Evolutionary conservation across 2,113 vertebrate species (phyloP), one percentile per base, ranked within the genome.

Genomic region (Chaetorhynchus papuensis): DNA sequence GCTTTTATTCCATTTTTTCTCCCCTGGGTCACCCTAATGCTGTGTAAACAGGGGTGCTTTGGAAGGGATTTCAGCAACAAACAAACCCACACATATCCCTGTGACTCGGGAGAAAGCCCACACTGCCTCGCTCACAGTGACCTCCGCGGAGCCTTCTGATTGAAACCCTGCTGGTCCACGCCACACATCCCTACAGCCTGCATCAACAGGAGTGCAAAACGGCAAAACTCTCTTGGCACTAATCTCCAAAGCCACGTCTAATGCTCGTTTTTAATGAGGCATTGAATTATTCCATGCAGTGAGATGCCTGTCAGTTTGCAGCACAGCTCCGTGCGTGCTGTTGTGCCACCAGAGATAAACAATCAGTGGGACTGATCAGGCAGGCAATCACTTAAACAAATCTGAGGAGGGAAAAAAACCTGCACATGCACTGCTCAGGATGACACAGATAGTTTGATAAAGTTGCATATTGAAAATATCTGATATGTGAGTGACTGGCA

Each of bases 321-420:
- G 69, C 65, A 41, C 12, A 68, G 80, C 56, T 95, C 63, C 4
- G 0, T 81, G 57, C 11, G 5, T 85, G 57, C 88, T 95, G 63
- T 65, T 97, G 78, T 52, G 81, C 85, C 97, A 93, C 87, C 85
- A 81, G 96, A 95, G 90, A 96, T 77, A 94, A 97, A 96, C 88
- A 93, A 93, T 96, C 96, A 92, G 93, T 81, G 39, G 88, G 86
- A 97, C 37, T 92, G 92, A 86, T 84, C 89, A 96, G 93, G 88
- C 81, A 96, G 86, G 75, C 87, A 95, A 96, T 96, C 95, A 96
- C 71, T 95, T 97, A 97, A 96, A 97, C 86, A 95, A 97, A 95
- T 91, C 95, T 87, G 91, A 94, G 72, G 12, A 56, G 82, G 35
- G 41, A 2, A 53, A 69, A 88, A 66, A 95, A 89, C 68, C 3